Evolutionary conservation across 2,888 invertebrate genomes (phyloP), one percentile per base, ranked within the genome.

Genomic region (Drosophila macrospina): DNA sequence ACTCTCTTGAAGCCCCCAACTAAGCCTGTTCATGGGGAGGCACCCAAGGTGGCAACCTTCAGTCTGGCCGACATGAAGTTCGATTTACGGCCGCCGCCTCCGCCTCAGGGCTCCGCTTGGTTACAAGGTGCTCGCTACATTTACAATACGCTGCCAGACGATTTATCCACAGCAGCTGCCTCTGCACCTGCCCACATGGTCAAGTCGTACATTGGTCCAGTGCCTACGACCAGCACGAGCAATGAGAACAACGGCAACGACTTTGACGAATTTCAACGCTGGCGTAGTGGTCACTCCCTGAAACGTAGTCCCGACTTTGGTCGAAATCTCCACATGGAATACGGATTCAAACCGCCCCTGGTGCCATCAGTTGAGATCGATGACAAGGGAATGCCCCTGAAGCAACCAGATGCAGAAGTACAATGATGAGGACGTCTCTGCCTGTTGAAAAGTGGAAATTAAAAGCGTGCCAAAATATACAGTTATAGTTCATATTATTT

Each of bases 361-460:
- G 94, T 96, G 68, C 97, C 97, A 0, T 97, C 97, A 0, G 93
- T 95, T 4, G 96, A 96, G 90, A 95, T 97, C 8, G 96, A 96
- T 86, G 94, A 96, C 71, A 94, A 95, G 71, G 95, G 95, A 0
- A 91, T 94, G 68, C 95, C 95, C 0, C 90, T 95, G 1, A 88
- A 86, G 48, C 76, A 76, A 13, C 65, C 74, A 4, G 80, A 85
- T 6, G 50, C 76, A 10, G 65, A 66, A 42, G 32, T 36, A 11
- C 71, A 77, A 13, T 70, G 74, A 55, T 48, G 5, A 7, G 2
- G 5, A 42, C 24, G 7, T 42, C 16, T 6, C n/a, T 20, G 11
- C 11, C 4, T 36, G 24, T 37, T 20, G 5, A 41, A 16, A 47
- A 45, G 44, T 42, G 41, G 20, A 56, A 44, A 20, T 54, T 45